Conservation (phyloP, 2,888 invertebrate genomes). For the Agrotis ipsilon region DNA sequence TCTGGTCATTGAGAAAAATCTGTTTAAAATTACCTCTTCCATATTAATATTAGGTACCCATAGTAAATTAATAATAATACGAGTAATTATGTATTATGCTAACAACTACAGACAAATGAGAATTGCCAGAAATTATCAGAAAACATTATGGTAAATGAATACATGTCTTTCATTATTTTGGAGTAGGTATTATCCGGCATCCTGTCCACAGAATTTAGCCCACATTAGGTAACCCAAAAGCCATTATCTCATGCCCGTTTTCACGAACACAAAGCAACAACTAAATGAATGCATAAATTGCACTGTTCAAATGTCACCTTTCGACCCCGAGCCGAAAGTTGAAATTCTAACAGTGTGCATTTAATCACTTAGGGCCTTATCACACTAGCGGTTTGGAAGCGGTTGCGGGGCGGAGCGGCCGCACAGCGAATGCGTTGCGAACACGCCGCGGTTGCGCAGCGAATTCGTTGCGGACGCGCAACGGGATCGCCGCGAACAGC, state of each 20-base stretch:
- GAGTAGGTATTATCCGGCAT: not conserved
- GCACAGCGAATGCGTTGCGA: too few relatives aligned
- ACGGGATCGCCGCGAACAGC: too few relatives aligned
- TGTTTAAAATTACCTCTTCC: not conserved
- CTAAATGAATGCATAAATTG: not conserved
- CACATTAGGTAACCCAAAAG: not conserved
- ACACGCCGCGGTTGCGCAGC: too few relatives aligned
- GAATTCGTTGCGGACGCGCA: too few relatives aligned
- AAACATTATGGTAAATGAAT: not conserved
- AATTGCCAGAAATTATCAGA: not conserved
- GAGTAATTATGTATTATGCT: too few relatives aligned
- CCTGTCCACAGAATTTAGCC: not conserved
- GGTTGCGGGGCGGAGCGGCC: too few relatives aligned
- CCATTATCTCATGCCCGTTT: not conserved
- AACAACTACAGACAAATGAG: slow-evolving; percentile 4
- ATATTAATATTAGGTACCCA: not conserved
- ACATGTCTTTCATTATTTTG: not conserved
- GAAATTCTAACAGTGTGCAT: not conserved
- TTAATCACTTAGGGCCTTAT: too few relatives aligned
- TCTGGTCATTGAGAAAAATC: not conserved
- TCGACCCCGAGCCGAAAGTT: not conserved
- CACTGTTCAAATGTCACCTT: not conserved
- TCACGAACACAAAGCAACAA: not conserved
- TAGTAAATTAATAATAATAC: too few relatives aligned
- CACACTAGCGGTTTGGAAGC: too few relatives aligned